Base-by-base conservation (phyloP, 2,113 vertebrate species). In the Penelope pileata region DNA sequence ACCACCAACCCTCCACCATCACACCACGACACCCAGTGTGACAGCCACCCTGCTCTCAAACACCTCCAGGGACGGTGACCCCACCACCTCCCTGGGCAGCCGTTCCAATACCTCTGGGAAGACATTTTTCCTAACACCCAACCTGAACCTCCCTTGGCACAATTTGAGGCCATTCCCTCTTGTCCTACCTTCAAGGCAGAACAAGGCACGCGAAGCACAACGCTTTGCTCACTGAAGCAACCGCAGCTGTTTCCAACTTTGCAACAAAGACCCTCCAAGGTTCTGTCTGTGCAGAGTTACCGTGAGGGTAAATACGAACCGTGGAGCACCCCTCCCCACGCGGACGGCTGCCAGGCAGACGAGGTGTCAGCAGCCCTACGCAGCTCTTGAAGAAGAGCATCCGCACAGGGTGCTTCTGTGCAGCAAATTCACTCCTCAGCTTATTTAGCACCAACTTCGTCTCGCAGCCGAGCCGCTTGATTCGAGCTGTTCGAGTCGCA, bases 321-420 rank as follows among this genome's bases (percentile, higher is more conserved):
- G 68, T 0, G 3, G 32, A 4, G 47, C 45, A 1, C 68, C 10
- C 3, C 68, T 66, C 60, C 51, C 51, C 14, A 15, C 3, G 2
- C 48, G 62, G 66, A 12, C 3, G 32, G n/a, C 56, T n/a, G 56
- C 56, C 32, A n/a, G 30, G 40, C 63, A 66, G 18, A 10, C 12
- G 0, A 16, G 19, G 19, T 18, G 43, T 8, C 21, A 0, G 59
- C 16, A 50, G 36, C 68, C 76, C 42, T 4, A 0, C 2, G 3
- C 45, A 3, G 23, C 62, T 56, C 50, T 32, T 2, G 3, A 13
- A n/a, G 53, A 53, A 32, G 6, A 47, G 56, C 79, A 62, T 30
- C 63, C 9, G 0, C 18, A 7, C 34, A 2, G 1, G 45, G 7
- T 14, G 45, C 62, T 67, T 36, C 40, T 27, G 62, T 9, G 69